Percentiles rank a stretch among this genome's conserved stretches.
These are phyloP conservation scores for Caprella mutica DNA, from an alignment of 2,888 invertebrate species.

Conservation along the genomic window DNA sequence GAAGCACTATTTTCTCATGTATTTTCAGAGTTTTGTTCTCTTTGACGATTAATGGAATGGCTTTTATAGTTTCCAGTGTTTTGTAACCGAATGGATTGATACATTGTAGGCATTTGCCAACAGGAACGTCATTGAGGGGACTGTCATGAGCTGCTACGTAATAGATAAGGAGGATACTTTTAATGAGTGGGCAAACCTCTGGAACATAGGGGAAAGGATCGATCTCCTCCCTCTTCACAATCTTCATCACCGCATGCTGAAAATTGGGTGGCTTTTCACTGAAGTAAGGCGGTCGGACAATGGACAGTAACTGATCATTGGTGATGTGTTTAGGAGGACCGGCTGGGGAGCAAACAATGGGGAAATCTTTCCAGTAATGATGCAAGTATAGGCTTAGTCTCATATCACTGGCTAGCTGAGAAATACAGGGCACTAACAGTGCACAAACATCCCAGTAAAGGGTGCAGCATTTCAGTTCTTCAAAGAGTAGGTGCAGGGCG, in stretches of 20 bases:
- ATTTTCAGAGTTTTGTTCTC: background rate
- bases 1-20: conserved; percentile 30
- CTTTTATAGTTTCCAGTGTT: conserved; percentile 1
- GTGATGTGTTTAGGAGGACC: conserved; percentile 23
- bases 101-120: conserved; percentile 13
- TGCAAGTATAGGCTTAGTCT: conserved; percentile 56
- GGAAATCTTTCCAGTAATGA: conserved; percentile 78
- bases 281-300: conserved; percentile 54
- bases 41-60: background rate
- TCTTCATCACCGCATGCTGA: conserved; percentile 56
- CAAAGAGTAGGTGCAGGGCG: conserved; percentile 75
- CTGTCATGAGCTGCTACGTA: conserved; percentile 19
- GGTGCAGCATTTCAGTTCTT: conserved; percentile 73
- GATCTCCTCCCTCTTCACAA: conserved; percentile 48
- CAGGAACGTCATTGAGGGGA: conserved; percentile 12
- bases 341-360: conserved; percentile 47
- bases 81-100: conserved; percentile 10
- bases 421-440: conserved; percentile 56
- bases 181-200: conserved; percentile 26
- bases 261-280: conserved; percentile 55
- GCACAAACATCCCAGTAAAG: conserved; percentile 56
- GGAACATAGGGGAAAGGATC: conserved; percentile 38
- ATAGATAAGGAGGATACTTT: conserved; percentile 27
- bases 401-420: conserved; percentile 65
- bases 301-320: conserved; percentile 7